Base-by-base conservation (phyloP, 2,888 invertebrate species). In the Trilocha varians region DNA sequence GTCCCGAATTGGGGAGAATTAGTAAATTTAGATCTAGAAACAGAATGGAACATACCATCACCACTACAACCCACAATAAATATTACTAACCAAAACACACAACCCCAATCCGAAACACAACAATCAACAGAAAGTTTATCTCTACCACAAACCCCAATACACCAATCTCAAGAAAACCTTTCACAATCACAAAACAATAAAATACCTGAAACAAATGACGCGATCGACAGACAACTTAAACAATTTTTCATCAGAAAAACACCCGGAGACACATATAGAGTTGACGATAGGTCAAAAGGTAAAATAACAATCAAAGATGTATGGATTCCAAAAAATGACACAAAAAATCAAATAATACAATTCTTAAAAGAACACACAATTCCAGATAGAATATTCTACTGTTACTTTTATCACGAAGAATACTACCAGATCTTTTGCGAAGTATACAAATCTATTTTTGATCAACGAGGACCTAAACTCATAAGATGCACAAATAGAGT, bases 221-320 rank as follows among this genome's bases (percentile, higher is more conserved):
- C 55, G 5, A 57, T 57, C 8, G 58, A 59, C 25, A 49, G 53
- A 43, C 55, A 57, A 4, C 36, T 47, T 36, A 58, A 59, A 44
- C 59, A 55, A 17, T 55, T 57, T 9, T 46, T 53, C 5, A 56
- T 56, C 5, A 46, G 56, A 39, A 43, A 36, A 45, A 43, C 48
- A 16, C 52, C 57, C 0, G 56, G 51, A 3, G 4, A 40, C 5
- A 40, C 13, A 0, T 53, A 55, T 16, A 52, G 47, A 37, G 33
- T 59, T 38, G 55, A 56, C 0, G 41, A 59, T 35, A 48, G 52
- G 6, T 53, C 53, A 41, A 46, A 52, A 39, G 51, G 38, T 6
- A 54, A 54, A 44, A 47, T 2, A 50, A 45, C 32, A 47, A 47
- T n/a, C 40, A 41, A 5, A 48, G 39, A 53, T 15, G 51, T 53